Base-by-base conservation (phyloP, 1,140 invertebrate genomes). In the Camponotus vicinus region DNA sequence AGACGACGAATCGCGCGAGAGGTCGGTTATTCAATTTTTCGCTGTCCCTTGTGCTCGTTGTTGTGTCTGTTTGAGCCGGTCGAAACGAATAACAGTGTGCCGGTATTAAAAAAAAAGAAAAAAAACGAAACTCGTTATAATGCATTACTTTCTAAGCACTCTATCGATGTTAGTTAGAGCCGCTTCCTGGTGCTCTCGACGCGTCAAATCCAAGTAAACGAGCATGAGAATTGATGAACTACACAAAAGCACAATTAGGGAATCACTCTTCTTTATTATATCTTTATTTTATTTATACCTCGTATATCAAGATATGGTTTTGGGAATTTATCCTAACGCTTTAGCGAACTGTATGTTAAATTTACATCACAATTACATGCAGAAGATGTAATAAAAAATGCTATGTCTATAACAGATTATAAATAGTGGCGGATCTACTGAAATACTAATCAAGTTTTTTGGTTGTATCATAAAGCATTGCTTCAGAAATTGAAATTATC, bases 1-100 rank as follows among this genome's bases (percentile, higher is more conserved):
- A 88, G 55, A 64, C 57, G 37, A 76, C 57, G 37, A 76, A 89
- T 80, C 61, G 76, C 66, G 76, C 59, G 63, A 63, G 71, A 70
- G 49, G n/a, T 69, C 64, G 64, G 21, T 63, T 52, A 49, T 49
- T 8, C 27, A 57, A 86, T 42, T 86, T 61, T 55, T 34, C 42
- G 63, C 63, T 42, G 45, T 70, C 77, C 66, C 15, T 57, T 70
- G 64, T 18, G 64, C 64, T 69, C 45, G 13, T 80, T 79, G 42
- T 79, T 55, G 45, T 70, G 55, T 55, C 77, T 55, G 64, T 70
- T 80, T 15, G 45, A 55, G 37, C 21, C 40, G 42, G 42, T 45
- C 34, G 27, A 27, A 27, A 32, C 63, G n/a, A 69, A 40, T 13
- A 55, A 66, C 63, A 13, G 13, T 59, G 45, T 34, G 40, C 21